Percentiles rank a stretch among this genome's conserved stretches.
phyloP scores from a whole-genome alignment of 2,113 vertebrate species.

The Channa argus region DNA sequence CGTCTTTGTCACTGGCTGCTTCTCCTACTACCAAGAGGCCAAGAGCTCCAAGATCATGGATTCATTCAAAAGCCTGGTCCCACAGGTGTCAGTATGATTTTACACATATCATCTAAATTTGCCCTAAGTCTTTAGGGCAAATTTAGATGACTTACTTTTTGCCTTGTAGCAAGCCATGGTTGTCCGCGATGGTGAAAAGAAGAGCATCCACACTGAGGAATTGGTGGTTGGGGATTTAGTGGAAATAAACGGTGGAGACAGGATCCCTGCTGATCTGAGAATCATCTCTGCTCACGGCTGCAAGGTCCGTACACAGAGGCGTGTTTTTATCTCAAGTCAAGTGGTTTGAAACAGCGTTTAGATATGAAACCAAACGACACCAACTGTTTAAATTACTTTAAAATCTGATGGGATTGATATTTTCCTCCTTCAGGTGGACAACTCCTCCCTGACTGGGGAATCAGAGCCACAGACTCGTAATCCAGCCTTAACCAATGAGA shows the following conservation, averaged over 20 bases:
- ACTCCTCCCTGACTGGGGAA: constrained; percentile 95
- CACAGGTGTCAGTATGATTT: no score
- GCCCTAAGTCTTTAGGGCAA: no score
- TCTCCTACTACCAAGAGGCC: no score
- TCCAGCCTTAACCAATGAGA: constrained; percentile 93
- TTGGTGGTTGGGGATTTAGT: constrained; percentile 95
- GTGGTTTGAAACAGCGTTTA: background rate
- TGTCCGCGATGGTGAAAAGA: constrained; percentile 94
- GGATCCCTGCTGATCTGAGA: constrained; percentile 94
- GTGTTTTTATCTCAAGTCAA: no score
- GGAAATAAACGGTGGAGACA: constrained; percentile 97
- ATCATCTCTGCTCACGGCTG: constrained; percentile 96
- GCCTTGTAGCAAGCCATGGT: constrained; percentile 93
- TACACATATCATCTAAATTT: no score
- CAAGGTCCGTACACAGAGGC: constrained; percentile 83
- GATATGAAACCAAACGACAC: no score
- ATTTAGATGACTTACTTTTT: background rate
- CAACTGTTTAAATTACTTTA: no score
- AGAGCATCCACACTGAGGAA: constrained; percentile 92
- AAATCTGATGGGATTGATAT: background rate
- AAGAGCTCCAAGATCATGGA: no score
- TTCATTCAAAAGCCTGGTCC: no score
- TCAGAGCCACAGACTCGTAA: constrained; percentile 94
- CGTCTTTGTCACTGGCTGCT: background rate
- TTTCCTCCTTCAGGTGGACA: constrained; percentile 86